Evolutionary conservation across 2,888 invertebrate genomes (phyloP).

Genomic region (Brachycybe producta): DNA sequence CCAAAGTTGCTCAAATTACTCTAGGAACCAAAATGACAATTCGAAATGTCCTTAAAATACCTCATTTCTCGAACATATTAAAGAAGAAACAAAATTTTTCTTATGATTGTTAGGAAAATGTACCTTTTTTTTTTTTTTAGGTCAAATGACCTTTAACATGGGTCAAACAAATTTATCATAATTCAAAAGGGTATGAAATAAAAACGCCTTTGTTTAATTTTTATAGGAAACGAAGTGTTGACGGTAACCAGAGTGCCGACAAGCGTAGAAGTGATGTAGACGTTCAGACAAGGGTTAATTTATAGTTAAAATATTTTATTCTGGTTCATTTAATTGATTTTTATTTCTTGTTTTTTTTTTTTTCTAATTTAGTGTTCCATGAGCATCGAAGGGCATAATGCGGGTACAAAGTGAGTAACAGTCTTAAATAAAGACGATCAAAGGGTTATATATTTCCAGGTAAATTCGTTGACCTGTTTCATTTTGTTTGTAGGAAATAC

Average conservation of each 20-base stretch:
- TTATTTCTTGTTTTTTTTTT: neutral
- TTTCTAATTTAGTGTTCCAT: slow-evolving; percentile 8
- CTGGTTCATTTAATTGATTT: neutral
- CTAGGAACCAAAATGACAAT: neutral
- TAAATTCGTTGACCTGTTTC: too few relatives aligned
- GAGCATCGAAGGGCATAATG: slow-evolving; percentile 8
- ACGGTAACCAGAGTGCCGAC: neutral
- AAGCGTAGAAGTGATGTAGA: slow-evolving; percentile 2
- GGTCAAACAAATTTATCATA: too few relatives aligned
- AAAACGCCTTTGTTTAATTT: neutral
- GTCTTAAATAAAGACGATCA: too few relatives aligned
- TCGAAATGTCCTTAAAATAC: too few relatives aligned
- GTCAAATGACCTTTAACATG: too few relatives aligned
- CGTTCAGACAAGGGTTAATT: slow-evolving; percentile 1
- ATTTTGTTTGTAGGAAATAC: too few relatives aligned
- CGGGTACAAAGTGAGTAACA: too few relatives aligned
- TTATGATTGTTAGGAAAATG: neutral
- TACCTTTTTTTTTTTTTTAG: neutral
- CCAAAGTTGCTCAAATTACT: neutral
- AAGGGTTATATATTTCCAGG: too few relatives aligned
- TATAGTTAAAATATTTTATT: neutral
- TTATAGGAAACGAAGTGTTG: neutral
- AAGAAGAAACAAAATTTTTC: too few relatives aligned
- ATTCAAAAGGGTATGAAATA: too few relatives aligned
- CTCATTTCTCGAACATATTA: too few relatives aligned